Conservation (phyloP, 2,888 invertebrate species). For the Dicycla oo region DNA sequence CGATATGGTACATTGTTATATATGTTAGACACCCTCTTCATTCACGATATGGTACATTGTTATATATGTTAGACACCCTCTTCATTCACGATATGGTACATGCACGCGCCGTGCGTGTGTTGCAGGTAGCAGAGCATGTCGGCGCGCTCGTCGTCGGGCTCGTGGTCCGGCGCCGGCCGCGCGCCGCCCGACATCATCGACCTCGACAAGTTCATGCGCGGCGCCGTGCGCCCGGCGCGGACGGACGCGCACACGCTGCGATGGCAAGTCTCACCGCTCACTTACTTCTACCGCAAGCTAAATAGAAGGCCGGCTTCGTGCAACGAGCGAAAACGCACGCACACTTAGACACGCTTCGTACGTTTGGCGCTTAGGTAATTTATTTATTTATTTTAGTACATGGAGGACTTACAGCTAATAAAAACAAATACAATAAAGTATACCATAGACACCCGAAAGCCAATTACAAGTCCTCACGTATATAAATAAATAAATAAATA, state of each 20-base stretch:
- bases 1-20: too few species aligned
- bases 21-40: too few species aligned
- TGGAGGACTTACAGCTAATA: too few species aligned
- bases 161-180: conserved; percentile 63
- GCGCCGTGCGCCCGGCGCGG: conserved; percentile 72
- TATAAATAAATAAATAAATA: too few species aligned
- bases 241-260: conserved; percentile 34
- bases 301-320: not conserved
- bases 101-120: not conserved
- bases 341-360: not conserved
- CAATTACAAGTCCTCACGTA: too few species aligned
- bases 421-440: too few species aligned
- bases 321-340: not conserved
- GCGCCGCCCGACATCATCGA: conserved; percentile 80
- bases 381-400: too few species aligned
- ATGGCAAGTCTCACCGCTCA: conserved; percentile 21
- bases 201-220: conserved; percentile 84
- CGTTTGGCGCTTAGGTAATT: not conserved
- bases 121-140: conserved; percentile 65
- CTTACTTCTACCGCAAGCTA: not conserved
- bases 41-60: too few species aligned
- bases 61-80: too few species aligned
- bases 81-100: too few species aligned
- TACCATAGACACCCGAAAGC: too few species aligned
- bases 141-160: conserved; percentile 69